phyloP scores from a whole-genome alignment of 2,888 invertebrate genomes.

The Liopterus haemorrhoidalis region DNA sequence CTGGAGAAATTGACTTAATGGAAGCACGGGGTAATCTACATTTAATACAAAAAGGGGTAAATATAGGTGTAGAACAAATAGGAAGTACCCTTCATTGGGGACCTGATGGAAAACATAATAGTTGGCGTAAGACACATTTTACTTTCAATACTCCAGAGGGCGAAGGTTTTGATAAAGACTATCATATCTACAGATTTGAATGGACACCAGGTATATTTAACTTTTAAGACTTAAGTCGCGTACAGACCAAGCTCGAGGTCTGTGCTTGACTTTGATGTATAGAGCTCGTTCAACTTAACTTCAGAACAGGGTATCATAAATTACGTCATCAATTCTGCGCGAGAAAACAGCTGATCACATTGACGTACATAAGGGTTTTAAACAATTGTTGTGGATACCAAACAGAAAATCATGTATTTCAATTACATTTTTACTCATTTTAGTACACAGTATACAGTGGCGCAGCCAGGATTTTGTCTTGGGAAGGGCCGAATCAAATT shows the following conservation, averaged over 20 bases:
- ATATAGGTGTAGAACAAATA: slow-evolving; percentile 32
- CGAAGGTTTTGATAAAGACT: slow-evolving; percentile 30
- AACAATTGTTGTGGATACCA: no score
- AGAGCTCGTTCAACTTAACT: no score
- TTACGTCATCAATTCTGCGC: no score
- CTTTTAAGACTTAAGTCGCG: neutral
- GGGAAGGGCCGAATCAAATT: no score
- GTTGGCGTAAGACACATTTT: slow-evolving; percentile 34
- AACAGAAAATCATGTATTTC: no score
- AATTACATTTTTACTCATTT: no score
- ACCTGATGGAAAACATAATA: slow-evolving; percentile 33
- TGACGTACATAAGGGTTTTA: no score
- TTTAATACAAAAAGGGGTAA: slow-evolving; percentile 17
- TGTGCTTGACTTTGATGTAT: no score
- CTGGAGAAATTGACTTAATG: slow-evolving; percentile 45
- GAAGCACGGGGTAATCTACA: slow-evolving; percentile 40
- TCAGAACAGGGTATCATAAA: no score
- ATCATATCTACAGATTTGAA: slow-evolving; percentile 34
- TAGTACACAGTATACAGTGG: no score
- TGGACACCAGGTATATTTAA: slow-evolving; percentile 31
- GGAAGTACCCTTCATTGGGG: slow-evolving; percentile 45
- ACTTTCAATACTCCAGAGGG: slow-evolving; percentile 7
- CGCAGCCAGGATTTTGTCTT: no score
- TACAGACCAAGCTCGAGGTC: neutral
- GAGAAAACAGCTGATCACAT: no score